Percentiles rank a stretch among this genome's conserved stretches.
These are phyloP conservation scores for Noctua pronuba DNA, from an alignment of 2,888 invertebrate genomes.

Conservation along the genomic window DNA sequence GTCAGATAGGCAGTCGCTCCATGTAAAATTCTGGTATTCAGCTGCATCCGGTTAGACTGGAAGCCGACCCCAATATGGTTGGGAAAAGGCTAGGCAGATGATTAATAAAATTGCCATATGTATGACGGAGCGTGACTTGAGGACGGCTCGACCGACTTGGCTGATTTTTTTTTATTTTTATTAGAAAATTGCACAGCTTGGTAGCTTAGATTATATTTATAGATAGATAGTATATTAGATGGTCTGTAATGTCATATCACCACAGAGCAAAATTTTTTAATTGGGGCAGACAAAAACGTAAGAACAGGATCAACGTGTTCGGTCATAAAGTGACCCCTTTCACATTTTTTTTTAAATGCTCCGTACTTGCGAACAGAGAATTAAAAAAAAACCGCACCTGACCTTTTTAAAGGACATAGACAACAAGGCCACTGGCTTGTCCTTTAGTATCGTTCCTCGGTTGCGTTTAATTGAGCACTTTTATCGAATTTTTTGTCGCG, in stretches of 20 bases:
- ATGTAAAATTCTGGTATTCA: no score
- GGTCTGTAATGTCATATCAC: neutral
- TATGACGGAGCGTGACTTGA: neutral
- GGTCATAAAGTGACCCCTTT: slow-evolving; percentile 14
- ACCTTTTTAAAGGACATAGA: slow-evolving; percentile 25
- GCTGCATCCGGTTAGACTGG: no score
- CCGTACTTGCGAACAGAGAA: no score
- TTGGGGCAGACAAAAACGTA: slow-evolving; percentile 21
- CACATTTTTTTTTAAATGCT: neutral
- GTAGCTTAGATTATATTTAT: no score
- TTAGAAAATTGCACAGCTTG: neutral
- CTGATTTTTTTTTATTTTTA: neutral
- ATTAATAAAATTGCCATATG: neutral
- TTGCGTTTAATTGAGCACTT: neutral
- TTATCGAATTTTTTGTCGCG: neutral
- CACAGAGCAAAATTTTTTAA: neutral
- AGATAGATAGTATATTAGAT: no score
- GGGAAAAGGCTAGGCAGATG: no score
- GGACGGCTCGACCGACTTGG: neutral
- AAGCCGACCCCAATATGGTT: no score
- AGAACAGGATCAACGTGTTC: neutral
- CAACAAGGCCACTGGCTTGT: neutral
- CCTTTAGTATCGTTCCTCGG: neutral
- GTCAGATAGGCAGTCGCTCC: no score
- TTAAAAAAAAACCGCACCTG: no score